Evolutionary conservation across 2,113 vertebrate genomes (phyloP), one percentile per base, ranked within the genome.

Genomic region (Naja naja): DNA sequence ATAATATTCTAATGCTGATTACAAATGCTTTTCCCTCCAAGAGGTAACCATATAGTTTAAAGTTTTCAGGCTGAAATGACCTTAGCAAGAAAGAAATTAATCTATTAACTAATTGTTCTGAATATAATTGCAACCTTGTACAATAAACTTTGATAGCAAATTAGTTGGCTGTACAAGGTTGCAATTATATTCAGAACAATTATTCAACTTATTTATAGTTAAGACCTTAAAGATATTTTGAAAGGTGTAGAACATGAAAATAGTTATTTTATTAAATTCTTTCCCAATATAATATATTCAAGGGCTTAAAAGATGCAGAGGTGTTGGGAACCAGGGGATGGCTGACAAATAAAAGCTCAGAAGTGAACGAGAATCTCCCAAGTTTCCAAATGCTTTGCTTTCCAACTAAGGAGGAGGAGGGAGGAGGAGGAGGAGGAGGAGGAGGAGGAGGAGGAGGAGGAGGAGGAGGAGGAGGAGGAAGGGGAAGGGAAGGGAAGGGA

Each of bases 281-380:
- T 91, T 12, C 4, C 6, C 47, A 52, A 90, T 93, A 89, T 6
- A 22, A 94, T 95, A 47, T 27, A 34, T 93, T 94, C 52, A 45
- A 81, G 16, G 87, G 1, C 0, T 54, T 87, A 92, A 52, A 69
- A 10, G 69, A 20, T 91, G n/a, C 1, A 87, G 6, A 18, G 7
- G 4, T 1, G 85, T 22, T 91, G 56, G 5, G 89, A 0, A 4
- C 27, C 3, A 39, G 34, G 5, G 18, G 6, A 39, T 34, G 16
- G 34, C 27, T 7, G 25, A 90, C 18, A 92, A 58, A 1, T 4
- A 85, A 93, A 91, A 93, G 20, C n/a, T 1, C 60, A 8, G 69
- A 16, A 0, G 90, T 3, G 85, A 92, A 85, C 25, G 14, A 93
- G 39, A 91, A 92, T 0, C 49, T 18, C 3, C 22, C 0, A 91